Evolutionary conservation across 2,113 vertebrate genomes (phyloP).

Genomic region (Serilophus lunatus): DNA sequence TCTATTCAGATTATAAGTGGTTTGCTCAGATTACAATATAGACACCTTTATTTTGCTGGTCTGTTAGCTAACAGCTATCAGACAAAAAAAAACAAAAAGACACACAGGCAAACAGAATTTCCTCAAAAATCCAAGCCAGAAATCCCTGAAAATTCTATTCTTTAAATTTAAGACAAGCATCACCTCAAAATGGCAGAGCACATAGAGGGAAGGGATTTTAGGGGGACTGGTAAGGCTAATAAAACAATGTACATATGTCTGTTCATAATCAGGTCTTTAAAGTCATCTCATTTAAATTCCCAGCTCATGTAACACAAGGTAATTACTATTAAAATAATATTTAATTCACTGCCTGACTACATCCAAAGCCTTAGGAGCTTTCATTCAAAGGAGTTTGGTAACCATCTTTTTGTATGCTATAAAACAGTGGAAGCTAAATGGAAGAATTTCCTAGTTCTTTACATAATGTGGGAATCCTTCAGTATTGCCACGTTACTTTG

Average conservation of each 20-base stretch:
- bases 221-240: background rate
- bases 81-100: no score
- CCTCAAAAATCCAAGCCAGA: background rate
- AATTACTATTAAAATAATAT: background rate
- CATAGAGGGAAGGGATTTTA: background rate
- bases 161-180: background rate
- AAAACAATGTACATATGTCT: background rate
- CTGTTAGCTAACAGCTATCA: background rate
- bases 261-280: background rate
- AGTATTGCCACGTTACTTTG: background rate
- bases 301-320: background rate
- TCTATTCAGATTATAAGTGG: accelerated
- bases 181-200: background rate
- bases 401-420: background rate
- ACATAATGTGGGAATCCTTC: background rate
- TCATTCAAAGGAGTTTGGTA: background rate
- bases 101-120: background rate
- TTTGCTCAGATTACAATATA: background rate
- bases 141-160: background rate
- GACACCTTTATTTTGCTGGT: background rate
- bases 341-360: background rate
- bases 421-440: background rate
- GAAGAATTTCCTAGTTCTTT: background rate
- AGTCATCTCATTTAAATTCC: background rate
- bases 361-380: background rate